Conservation (phyloP, 2,888 invertebrate genomes). For the Agonopterix heracliana region DNA sequence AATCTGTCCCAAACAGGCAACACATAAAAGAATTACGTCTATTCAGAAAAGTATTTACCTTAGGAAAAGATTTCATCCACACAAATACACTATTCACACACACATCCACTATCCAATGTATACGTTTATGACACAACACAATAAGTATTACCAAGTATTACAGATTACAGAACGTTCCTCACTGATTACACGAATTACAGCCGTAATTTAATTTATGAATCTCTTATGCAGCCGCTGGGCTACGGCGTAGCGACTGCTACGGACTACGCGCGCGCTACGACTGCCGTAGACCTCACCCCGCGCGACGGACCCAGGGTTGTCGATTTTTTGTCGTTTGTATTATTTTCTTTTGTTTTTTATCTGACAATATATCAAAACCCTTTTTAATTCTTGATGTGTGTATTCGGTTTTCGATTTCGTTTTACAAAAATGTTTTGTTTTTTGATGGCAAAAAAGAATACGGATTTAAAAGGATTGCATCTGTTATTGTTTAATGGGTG, state of each 20-base stretch:
- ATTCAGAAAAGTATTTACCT: slow-evolving; percentile 27
- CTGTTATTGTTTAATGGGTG: no score
- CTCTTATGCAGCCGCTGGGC: slow-evolving; percentile 13
- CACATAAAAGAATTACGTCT: no score
- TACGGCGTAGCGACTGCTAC: slow-evolving; percentile 57
- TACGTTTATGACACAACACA: slow-evolving; percentile 26
- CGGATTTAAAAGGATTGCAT: no score
- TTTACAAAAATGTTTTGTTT: no score
- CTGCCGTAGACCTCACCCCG: slow-evolving; percentile 62
- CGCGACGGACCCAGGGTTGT: slow-evolving; percentile 29
- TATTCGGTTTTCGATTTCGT: no score
- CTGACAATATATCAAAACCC: background rate
- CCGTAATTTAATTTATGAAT: slow-evolving; percentile 7
- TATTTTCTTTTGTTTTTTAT: slow-evolving; percentile 24
- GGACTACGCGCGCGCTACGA: slow-evolving; percentile 61
- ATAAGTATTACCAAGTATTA: slow-evolving; percentile 15
- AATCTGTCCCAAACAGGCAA: no score
- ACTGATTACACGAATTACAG: slow-evolving; percentile 6
- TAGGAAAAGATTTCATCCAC: slow-evolving; percentile 29
- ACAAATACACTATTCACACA: slow-evolving; percentile 29
- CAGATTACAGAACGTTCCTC: slow-evolving; percentile 19
- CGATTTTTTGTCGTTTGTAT: slow-evolving; percentile 23
- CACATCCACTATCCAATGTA: no score
- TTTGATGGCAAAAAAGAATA: no score
- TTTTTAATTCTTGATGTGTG: background rate